Percentiles rank a stretch among this genome's conserved stretches.
Conservation (phyloP, 2,797 vertebrate species). For the Hafferia zeledoni region DNA sequence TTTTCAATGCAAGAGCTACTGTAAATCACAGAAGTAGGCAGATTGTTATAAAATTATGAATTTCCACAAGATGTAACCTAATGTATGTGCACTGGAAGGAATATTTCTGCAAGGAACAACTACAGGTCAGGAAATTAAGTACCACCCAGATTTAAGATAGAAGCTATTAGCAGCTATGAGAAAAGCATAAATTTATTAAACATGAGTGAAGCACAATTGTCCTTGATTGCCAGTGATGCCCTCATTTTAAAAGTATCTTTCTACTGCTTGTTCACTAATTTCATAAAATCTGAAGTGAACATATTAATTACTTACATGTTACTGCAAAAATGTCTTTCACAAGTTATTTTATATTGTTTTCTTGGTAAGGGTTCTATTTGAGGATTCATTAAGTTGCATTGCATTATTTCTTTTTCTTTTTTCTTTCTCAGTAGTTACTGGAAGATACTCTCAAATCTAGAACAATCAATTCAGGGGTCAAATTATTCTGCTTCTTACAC, state of each 20-base stretch:
- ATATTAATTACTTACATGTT: not conserved
- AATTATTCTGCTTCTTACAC: not conserved
- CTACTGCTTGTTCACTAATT: not conserved
- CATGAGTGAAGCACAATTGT: not conserved
- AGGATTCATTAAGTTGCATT: not conserved
- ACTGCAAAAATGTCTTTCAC: not conserved
- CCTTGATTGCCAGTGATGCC: not conserved
- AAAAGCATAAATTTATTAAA: not conserved
- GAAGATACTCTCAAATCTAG: not conserved
- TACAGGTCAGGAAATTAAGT: slow-evolving; percentile 3
- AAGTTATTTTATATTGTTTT: not conserved
- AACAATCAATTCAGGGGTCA: not conserved
- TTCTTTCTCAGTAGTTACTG: not conserved
- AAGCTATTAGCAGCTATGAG: not conserved
- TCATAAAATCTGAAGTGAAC: not conserved
- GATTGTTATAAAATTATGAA: not conserved
- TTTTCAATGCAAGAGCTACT: slow-evolving; percentile 36
- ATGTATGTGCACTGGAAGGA: not conserved
- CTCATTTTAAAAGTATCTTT: not conserved
- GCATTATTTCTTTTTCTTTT: not conserved
- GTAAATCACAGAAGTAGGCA: not conserved
- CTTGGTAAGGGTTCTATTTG: not conserved
- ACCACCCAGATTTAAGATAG: not conserved
- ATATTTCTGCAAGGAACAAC: not conserved
- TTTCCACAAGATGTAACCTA: not conserved